A percentile compares a stretch with the other conserved stretches of the same genome.
Evolutionary conservation across 2,797 vertebrate genomes (phyloP).

Genomic region (Triplophysa yarkandensis): DNA sequence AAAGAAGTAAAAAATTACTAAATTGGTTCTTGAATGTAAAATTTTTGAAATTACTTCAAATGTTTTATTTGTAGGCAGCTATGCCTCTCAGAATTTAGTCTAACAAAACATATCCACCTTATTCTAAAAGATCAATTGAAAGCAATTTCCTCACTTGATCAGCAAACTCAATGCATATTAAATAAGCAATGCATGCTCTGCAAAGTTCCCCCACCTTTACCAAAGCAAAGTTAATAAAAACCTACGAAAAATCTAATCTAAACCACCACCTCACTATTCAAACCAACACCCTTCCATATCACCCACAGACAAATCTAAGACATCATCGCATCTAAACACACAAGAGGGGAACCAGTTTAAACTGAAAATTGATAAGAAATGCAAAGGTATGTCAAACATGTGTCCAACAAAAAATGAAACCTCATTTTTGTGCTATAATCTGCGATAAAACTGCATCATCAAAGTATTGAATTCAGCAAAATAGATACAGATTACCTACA

Average conservation of each 20-base stretch:
- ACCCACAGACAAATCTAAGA: conserved; percentile 25
- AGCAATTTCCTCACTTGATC: conserved; percentile 56
- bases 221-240: conserved; percentile 58
- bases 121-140: conserved; percentile 48
- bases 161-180: conserved; percentile 72
- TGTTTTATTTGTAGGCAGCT: conserved; percentile 31
- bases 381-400: too few species aligned
- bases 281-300: conserved; percentile 73
- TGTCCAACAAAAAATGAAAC: not conserved
- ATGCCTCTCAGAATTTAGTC: conserved; percentile 38
- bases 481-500: not conserved
- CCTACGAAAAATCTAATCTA: conserved; percentile 74
- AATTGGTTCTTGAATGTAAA: too few species aligned
- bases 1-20: too few species aligned
- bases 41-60: too few species aligned
- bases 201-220: conserved; percentile 73
- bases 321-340: conserved; percentile 70
- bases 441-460: conserved; percentile 38
- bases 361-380: conserved; percentile 10
- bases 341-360: conserved; percentile 4
- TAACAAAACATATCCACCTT: conserved; percentile 44
- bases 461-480: conserved; percentile 29
- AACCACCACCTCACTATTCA: conserved; percentile 60
- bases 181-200: conserved; percentile 76
- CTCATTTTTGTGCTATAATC: conserved; percentile 25